phyloP scores from a whole-genome alignment of 2,797 vertebrate species.

The Urosaurus nigricauda region DNA sequence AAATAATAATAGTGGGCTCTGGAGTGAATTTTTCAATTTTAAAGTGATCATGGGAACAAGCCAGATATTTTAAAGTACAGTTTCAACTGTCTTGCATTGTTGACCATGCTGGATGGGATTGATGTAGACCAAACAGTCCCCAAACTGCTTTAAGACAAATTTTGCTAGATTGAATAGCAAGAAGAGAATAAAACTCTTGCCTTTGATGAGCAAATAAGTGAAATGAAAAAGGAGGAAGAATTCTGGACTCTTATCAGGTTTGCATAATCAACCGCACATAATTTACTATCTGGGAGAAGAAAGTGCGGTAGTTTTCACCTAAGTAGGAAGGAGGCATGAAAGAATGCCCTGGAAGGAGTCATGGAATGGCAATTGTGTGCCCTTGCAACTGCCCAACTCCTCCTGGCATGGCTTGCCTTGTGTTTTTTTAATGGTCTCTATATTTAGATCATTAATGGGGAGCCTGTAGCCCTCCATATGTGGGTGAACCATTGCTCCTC shows the following conservation, averaged over 20 bases:
- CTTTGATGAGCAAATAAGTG: neutral
- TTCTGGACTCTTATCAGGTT: neutral
- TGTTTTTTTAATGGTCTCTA: neutral
- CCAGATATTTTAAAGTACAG: too few species aligned
- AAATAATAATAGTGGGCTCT: neutral
- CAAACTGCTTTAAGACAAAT: too few species aligned
- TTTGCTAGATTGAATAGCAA: neutral
- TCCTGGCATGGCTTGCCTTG: neutral
- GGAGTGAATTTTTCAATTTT: neutral
- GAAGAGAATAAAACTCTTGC: neutral
- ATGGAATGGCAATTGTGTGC: neutral
- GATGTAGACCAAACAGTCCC: too few species aligned
- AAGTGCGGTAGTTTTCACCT: neutral
- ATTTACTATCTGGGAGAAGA: neutral
- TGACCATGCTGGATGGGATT: too few species aligned
- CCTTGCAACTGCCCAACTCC: neutral
- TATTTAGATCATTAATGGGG: too few species aligned
- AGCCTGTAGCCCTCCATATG: neutral
- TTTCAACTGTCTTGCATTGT: too few species aligned
- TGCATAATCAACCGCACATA: neutral
- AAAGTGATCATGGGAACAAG: too few species aligned
- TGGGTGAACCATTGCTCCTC: neutral
- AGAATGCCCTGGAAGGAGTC: neutral
- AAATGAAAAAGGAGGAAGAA: neutral
- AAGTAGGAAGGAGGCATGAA: neutral